Evolutionary conservation across 2,113 vertebrate species (phyloP).

Genomic region (Syrrhaptes paradoxus): DNA sequence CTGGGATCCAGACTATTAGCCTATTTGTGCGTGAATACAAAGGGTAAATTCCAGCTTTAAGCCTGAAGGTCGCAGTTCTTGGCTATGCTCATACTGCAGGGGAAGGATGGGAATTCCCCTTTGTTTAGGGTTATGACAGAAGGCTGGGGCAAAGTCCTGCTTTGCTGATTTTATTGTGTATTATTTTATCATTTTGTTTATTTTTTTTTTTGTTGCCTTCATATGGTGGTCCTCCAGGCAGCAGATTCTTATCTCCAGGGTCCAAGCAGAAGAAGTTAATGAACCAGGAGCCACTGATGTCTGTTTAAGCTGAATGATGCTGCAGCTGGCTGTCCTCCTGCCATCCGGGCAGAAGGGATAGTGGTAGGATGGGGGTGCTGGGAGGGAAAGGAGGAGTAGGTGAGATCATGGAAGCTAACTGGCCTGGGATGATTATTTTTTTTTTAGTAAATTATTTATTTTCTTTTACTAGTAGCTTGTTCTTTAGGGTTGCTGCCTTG

Average conservation of each 20-base stretch:
- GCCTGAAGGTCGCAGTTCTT: neutral
- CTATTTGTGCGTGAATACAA: neutral
- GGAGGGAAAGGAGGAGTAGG: neutral
- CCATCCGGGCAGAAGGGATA: neutral
- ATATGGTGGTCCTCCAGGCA: neutral
- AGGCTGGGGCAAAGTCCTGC: neutral
- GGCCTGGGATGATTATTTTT: neutral
- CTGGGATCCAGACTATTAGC: neutral
- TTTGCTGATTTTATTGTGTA: neutral
- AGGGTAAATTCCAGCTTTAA: neutral
- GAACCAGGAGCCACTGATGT: neutral
- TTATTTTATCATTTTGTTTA: neutral
- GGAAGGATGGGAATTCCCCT: neutral
- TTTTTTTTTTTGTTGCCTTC: neutral
- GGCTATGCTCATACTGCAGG: neutral
- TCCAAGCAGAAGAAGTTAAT: slow-evolving; percentile 13
- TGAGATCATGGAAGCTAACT: neutral
- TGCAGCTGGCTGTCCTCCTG: neutral
- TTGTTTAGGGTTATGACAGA: neutral
- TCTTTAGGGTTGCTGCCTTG: neutral
- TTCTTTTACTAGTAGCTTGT: neutral
- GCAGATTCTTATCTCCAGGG: neutral
- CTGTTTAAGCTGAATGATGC: neutral
- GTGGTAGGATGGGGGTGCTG: neutral
- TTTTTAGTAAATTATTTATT: neutral